A percentile compares a stretch with the other conserved stretches of the same genome.
These are phyloP conservation scores for Trichonephila clavipes DNA, from an alignment of 1,140 invertebrate species.

Conservation along the genomic window DNA sequence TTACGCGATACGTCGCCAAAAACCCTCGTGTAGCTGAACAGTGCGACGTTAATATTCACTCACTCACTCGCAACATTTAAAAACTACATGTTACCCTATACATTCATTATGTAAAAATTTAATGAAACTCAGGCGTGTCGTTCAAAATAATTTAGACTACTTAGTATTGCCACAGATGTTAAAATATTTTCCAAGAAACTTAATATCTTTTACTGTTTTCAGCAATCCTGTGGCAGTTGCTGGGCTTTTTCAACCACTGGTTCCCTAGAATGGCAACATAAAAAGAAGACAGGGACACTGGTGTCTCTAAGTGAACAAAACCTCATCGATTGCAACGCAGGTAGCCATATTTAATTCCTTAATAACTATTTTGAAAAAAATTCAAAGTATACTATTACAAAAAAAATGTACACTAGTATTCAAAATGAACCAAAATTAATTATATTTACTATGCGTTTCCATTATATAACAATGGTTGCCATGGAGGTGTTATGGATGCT, in stretches of 20 bases:
- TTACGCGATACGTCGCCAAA: too few relatives aligned
- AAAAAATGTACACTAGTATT: not conserved
- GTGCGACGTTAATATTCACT: too few relatives aligned
- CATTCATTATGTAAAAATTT: too few relatives aligned
- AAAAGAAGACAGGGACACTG: constrained; percentile 77
- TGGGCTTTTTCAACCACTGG: constrained; percentile 80
- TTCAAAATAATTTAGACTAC: too few relatives aligned
- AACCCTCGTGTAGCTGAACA: too few relatives aligned
- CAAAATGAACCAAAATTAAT: not conserved
- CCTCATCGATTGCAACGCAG: constrained; percentile 77
- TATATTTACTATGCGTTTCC: not conserved
- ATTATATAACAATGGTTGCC: constrained; percentile 84
- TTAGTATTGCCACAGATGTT: too few relatives aligned
- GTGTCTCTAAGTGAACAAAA: constrained; percentile 78
- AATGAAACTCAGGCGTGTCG: too few relatives aligned
- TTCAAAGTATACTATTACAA: too few relatives aligned
- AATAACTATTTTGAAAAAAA: too few relatives aligned
- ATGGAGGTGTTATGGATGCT: constrained; percentile 81
- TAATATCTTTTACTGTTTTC: not conserved
- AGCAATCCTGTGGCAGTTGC: constrained; percentile 80
- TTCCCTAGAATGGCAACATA: constrained; percentile 76
- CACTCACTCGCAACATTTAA: too few relatives aligned
- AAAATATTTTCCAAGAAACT: not conserved
- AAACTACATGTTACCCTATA: too few relatives aligned
- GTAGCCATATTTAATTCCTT: not conserved